Conservation (phyloP, 1,140 invertebrate species). For the Brachionus plicatilis region DNA sequence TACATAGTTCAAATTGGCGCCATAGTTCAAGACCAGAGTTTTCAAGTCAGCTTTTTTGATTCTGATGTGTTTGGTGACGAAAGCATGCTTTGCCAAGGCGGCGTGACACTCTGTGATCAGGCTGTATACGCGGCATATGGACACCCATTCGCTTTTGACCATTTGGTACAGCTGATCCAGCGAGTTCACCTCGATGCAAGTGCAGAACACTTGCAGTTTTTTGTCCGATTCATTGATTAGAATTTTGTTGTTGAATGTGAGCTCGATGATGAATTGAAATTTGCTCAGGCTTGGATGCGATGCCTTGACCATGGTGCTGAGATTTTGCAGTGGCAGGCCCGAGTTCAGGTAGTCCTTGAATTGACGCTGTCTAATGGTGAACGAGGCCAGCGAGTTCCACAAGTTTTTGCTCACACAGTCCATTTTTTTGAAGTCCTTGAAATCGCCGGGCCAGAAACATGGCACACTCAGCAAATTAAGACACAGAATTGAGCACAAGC, state of each 20-base stretch:
- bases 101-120: not conserved
- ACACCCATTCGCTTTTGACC: slow-evolving; percentile 26
- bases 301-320: not conserved
- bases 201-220: not conserved
- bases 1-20: not conserved
- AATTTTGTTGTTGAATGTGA: slow-evolving; percentile 3
- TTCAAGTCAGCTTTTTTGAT: slow-evolving; percentile 14
- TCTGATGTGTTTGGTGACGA: not conserved
- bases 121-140: slow-evolving; percentile 19
- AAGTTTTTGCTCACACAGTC: not conserved
- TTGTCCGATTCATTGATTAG: not conserved
- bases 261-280: slow-evolving; percentile 16
- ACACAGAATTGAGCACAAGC: not conserved
- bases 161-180: not conserved
- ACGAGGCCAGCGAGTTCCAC: slow-evolving; percentile 12
- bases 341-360: slow-evolving; percentile 35
- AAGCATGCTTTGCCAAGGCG: not conserved
- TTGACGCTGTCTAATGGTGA: slow-evolving; percentile 6
- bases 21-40: not conserved
- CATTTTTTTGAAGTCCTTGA: not conserved
- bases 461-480: slow-evolving; percentile 14
- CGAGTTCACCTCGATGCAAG: slow-evolving; percentile 12
- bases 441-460: not conserved
- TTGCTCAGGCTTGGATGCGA: not conserved
- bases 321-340: not conserved